These are phyloP conservation scores for Fragum sueziense DNA, from an alignment of 2,888 invertebrate species.

Conservation along the genomic window DNA sequence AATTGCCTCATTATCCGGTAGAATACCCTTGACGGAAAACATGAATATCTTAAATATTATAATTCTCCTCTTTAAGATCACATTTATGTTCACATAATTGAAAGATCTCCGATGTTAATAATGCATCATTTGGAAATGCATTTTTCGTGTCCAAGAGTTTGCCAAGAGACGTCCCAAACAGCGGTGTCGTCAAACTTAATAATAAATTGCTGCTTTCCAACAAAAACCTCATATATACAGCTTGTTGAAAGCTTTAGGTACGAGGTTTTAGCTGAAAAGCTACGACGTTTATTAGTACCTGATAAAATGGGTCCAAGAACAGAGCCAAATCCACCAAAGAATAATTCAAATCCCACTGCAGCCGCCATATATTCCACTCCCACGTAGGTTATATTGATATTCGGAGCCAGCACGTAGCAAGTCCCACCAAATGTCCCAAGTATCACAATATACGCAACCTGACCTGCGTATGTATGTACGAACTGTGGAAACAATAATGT, in stretches of 20 bases:
- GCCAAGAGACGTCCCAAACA: background rate
- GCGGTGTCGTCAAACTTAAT: background rate
- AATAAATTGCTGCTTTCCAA: background rate
- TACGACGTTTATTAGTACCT: constrained; percentile 29
- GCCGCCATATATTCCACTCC: constrained; percentile 50
- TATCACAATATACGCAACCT: constrained; percentile 35
- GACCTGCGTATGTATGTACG: constrained; percentile 25
- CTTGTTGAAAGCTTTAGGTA: too few species aligned
- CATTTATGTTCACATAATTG: too few species aligned
- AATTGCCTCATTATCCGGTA: too few species aligned
- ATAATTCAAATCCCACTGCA: constrained; percentile 47
- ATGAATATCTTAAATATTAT: too few species aligned
- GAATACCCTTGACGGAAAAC: too few species aligned
- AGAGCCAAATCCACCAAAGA: constrained; percentile 50
- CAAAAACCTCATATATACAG: too few species aligned
- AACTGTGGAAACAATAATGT: constrained; percentile 39
- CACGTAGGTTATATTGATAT: constrained; percentile 39
- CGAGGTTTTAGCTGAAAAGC: too few species aligned
- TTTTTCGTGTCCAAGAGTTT: background rate
- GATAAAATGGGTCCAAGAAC: constrained; percentile 49
- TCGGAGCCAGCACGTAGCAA: constrained; percentile 41
- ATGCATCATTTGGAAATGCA: background rate
- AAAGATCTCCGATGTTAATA: too few species aligned
- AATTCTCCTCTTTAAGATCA: too few species aligned
- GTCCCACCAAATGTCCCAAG: constrained; percentile 45